phyloP scores from a whole-genome alignment of 2,113 vertebrate species.

The Brachionichthys hirsutus region DNA sequence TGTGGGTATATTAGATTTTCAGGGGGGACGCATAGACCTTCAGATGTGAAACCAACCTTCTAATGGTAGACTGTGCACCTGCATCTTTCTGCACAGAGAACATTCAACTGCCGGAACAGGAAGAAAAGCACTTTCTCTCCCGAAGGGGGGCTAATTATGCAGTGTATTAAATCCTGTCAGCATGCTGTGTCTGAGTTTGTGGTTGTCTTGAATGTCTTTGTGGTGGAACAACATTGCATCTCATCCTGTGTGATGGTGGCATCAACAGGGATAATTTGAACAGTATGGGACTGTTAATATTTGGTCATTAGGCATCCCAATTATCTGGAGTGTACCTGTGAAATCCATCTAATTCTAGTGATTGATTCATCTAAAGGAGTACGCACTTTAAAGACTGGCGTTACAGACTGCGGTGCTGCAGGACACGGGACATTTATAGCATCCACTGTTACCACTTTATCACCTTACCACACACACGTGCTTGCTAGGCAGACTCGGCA shows the following conservation, averaged over 20 bases:
- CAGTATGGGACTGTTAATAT: constrained; percentile 40
- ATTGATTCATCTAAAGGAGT: constrained; percentile 60
- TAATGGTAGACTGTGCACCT: constrained; percentile 11
- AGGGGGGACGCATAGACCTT: too few species aligned
- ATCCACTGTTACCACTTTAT: constrained; percentile 6
- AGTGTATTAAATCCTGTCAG: constrained; percentile 27
- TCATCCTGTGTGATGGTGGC: constrained; percentile 31
- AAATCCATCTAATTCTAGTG: constrained; percentile 58
- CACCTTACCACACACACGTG: constrained; percentile 26
- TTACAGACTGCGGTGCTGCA: constrained; percentile 19
- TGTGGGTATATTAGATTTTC: too few species aligned
- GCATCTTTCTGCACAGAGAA: neutral
- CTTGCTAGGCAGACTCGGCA: constrained; percentile 43
- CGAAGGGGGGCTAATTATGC: constrained; percentile 6
- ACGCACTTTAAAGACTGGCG: constrained; percentile 42
- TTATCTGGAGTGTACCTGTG: constrained; percentile 56
- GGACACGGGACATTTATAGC: constrained; percentile 26
- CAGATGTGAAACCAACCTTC: neutral
- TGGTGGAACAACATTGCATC: constrained; percentile 18
- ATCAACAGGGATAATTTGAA: constrained; percentile 28
- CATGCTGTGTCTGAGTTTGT: constrained; percentile 18
- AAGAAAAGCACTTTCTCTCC: too few species aligned
- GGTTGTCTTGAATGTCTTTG: constrained; percentile 28
- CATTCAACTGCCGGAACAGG: too few species aligned
- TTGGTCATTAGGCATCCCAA: constrained; percentile 56